phyloP scores from a whole-genome alignment of 2,888 invertebrate genomes.

The Oxyteleia sp. region DNA sequence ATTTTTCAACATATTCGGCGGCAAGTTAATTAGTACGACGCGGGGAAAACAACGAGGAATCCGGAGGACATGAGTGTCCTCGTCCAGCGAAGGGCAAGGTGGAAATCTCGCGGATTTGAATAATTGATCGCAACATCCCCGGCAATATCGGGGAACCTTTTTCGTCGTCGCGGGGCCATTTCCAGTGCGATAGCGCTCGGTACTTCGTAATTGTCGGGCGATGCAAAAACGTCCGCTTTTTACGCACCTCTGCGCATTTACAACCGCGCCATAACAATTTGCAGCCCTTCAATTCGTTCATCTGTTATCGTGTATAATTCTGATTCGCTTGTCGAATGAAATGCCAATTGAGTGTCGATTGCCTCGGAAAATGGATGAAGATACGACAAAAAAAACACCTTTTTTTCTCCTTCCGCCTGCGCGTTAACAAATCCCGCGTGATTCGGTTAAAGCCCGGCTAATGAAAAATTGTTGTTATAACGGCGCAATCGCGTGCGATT shows the following conservation, averaged over 20 bases:
- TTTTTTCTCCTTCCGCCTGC: conserved; percentile 25
- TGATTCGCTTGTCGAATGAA: conserved; percentile 52
- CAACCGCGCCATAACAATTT: conserved; percentile 35
- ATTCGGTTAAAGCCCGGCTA: conserved; percentile 10
- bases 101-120: conserved; percentile 81
- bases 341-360: conserved; percentile 64
- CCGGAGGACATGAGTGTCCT: too few species aligned
- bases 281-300: conserved; percentile 43
- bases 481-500: conserved; percentile 11
- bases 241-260: not conserved
- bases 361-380: conserved; percentile 41
- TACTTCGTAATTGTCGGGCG: conserved; percentile 47
- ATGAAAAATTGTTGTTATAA: conserved; percentile 49
- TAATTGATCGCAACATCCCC: conserved; percentile 80
- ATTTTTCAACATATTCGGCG: conserved; percentile 3
- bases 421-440: conserved; percentile 23
- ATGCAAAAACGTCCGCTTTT: conserved; percentile 27
- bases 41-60: conserved; percentile 65
- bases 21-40: conserved; percentile 26
- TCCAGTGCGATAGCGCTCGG: conserved; percentile 23
- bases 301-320: conserved; percentile 56
- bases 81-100: not conserved
- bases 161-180: conserved; percentile 34
- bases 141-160: conserved; percentile 12
- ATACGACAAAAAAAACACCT: not conserved